Evolutionary conservation across 2,113 vertebrate genomes (phyloP), one percentile per base, ranked within the genome.

Genomic region (Australoheros scitulus): DNA sequence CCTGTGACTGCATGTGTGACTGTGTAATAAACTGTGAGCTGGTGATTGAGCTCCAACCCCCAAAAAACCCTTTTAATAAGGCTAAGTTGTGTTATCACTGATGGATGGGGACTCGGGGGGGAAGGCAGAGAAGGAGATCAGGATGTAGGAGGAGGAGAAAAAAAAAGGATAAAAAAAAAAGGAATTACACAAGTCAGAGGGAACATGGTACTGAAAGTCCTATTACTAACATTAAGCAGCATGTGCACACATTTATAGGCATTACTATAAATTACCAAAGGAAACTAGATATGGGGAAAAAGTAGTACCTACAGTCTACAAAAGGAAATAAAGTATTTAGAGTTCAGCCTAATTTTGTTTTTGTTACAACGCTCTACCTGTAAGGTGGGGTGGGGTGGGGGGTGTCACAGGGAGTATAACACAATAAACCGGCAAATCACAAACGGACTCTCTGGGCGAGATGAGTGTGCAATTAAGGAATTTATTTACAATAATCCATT

Each of bases 51-150:
- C 81, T 77, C 38, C 65, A 61, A 52, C 47, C 32, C 74, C 26
- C 57, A 63, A 38, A 74, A 68, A 80, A 36, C 4, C 15, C 38
- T 81, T 84, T 87, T 82, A 88, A 89, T 87, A 78, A 87, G 79
- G 83, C 77, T 88, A 86, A 80, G 87, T 59, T 56, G 56, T 81
- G 81, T 87, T 85, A 90, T 89, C 82, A 14, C 78, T 84, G 60
- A 76, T 38, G 72, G 75, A 86, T 17, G 75, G 6, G 58, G 58
- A 79, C 86, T 22, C 57, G 36, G 79, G 68, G 11, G 26, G 68
- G 83, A 26, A 56, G 74, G 43, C 50, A 74, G 32, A 82, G 52
- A 56, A 81, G 68, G 79, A 77, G 75, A 61, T 36, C 36, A 64
- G 17, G 76, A 78, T 57, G 76, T 60, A 38, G 43, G 41, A 83